A percentile compares a stretch with the other conserved stretches of the same genome.
Conservation (phyloP, 2,797 vertebrate species). For the Chelidonichthys spinosus region DNA sequence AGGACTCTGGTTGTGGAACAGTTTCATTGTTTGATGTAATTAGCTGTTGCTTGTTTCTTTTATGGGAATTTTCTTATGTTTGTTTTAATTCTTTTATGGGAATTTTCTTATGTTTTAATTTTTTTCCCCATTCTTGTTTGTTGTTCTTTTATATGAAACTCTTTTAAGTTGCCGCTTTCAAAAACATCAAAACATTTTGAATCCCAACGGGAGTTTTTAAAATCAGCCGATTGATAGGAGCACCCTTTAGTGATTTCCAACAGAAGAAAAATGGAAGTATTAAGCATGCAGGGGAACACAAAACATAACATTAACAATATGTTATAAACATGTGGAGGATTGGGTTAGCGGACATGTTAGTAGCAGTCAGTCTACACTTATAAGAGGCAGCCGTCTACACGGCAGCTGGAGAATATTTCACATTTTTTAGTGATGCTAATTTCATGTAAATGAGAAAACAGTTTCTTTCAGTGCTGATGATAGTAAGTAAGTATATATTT, state of each 20-base stretch:
- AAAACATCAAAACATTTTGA: too few relatives aligned
- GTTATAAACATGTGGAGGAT: background rate
- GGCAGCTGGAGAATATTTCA: background rate
- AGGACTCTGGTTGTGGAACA: too few relatives aligned
- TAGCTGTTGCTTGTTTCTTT: too few relatives aligned
- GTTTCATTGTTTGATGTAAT: too few relatives aligned
- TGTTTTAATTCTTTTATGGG: too few relatives aligned
- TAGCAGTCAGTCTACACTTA: background rate
- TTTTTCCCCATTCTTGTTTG: too few relatives aligned
- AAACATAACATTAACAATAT: background rate
- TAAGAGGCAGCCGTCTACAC: background rate
- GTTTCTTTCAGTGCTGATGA: background rate
- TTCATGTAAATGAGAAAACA: background rate
- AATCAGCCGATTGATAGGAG: background rate
- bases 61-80: too few relatives aligned
- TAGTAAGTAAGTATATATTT: background rate
- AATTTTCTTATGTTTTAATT: too few relatives aligned
- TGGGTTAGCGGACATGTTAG: slow-evolving; percentile 13
- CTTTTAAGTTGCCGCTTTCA: too few relatives aligned
- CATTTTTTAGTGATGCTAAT: background rate
- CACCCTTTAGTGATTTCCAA: too few relatives aligned
- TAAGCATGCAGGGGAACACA: slow-evolving; percentile 1
- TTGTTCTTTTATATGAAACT: too few relatives aligned
- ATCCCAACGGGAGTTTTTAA: too few relatives aligned
- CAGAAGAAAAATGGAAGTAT: background rate